Evolutionary conservation across 2,113 vertebrate genomes (phyloP).

Genomic region (Ceuthmochares aereus): DNA sequence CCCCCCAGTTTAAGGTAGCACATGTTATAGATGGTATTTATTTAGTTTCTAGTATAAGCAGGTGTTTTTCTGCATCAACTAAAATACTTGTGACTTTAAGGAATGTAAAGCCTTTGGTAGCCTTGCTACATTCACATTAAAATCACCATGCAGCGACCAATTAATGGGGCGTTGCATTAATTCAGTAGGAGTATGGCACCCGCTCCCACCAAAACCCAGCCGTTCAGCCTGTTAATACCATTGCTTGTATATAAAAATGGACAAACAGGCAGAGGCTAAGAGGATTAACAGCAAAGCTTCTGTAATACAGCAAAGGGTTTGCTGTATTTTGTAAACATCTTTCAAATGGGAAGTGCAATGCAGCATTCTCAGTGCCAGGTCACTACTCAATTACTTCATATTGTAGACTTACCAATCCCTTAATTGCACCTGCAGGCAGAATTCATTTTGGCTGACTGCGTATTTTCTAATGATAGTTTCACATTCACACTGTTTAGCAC

Average conservation of each 20-base stretch:
- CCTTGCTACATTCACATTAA: neutral
- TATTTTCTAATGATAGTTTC: slow-evolving; percentile 43
- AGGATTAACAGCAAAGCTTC: slow-evolving; percentile 29
- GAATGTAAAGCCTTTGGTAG: neutral
- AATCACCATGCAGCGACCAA: neutral
- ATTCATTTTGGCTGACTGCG: slow-evolving; percentile 27
- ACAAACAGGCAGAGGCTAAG: slow-evolving; percentile 27
- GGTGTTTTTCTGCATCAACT: neutral
- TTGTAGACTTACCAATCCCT: slow-evolving; percentile 31
- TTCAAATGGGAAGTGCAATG: neutral
- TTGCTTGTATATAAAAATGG: slow-evolving; percentile 2
- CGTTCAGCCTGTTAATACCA: neutral
- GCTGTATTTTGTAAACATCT: slow-evolving; percentile 37
- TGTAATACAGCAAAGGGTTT: slow-evolving; percentile 35
- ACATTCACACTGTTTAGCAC: neutral
- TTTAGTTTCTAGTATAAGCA: neutral
- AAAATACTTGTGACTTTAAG: neutral
- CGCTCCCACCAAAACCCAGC: neutral
- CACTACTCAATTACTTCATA: slow-evolving; percentile 2
- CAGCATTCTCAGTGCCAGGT: neutral
- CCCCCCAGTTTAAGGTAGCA: neutral
- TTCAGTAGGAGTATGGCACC: neutral
- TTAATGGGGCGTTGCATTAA: neutral
- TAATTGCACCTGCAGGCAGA: slow-evolving; percentile 63
- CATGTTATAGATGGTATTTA: neutral